Evolutionary conservation across 1,140 invertebrate genomes (phyloP), one percentile per base, ranked within the genome.

Genomic region (Andricus grossulariae): DNA sequence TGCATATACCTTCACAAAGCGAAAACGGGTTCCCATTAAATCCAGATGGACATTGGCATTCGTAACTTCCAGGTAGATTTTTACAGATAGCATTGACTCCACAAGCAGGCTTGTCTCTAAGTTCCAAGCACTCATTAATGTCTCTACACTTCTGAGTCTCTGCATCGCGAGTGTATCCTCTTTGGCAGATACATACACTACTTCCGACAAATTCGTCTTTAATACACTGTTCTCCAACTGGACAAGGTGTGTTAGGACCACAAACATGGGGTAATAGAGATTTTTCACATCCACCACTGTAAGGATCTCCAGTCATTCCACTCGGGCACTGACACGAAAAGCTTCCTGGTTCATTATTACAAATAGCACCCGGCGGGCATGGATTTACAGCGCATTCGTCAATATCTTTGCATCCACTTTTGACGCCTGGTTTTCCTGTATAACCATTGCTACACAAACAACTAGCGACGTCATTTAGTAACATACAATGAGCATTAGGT

Each of bases 41-140:
- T 11, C 96, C 96, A 50, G 94, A 91, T 0, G 97, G 96, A 86
- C 97, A 98, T 83, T 96, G 96, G 85, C 97, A 98, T 90, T 97
- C 97, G 86, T 98, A 98, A 85, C 96, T 97, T n/a, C 97, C 97
- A 0, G 97, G 97, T 54, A 98, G 90, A 91, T 98, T 98, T 90
- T 97, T 97, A 87, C 97, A 98, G 57, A 97, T 94, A 3, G 97
- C 96, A 88, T 97, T 97, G 7, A 96, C 87, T 1, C 97, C 97
- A 90, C 97, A 98, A 4, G 95, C 94, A 0, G 94, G 93, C 79
- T 95, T 95, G 12, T 94, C 94, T 51, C 93, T 89, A 0, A 93
- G 91, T 84, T 95, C 94, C 1, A 94, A 93, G 83, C 97, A 98
- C 91, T 99, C 97, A 87, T 99, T 96, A 19, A 97, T 93, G 90